Conservation (phyloP, 2,797 vertebrate genomes). For the Poecile montanus region DNA sequence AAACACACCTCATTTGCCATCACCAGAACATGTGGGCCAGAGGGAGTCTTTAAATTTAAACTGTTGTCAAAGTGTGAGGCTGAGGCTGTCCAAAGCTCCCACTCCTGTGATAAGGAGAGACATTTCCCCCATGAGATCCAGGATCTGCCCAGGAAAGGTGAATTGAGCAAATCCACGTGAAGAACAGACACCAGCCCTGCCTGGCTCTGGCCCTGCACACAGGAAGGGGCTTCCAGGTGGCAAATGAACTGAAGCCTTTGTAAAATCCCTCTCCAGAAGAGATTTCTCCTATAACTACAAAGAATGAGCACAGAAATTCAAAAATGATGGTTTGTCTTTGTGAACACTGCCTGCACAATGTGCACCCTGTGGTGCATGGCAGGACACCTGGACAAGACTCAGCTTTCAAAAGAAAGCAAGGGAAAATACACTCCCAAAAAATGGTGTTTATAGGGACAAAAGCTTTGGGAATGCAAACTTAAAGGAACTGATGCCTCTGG, state of each 20-base stretch:
- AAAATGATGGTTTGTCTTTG: background rate
- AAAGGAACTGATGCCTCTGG: background rate
- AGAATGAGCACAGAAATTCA: background rate
- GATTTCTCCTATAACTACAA: background rate
- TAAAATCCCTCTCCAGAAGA: background rate
- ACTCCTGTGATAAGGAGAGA: background rate
- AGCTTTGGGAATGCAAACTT: background rate
- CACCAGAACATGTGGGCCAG: too few relatives aligned
- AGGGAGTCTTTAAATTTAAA: background rate
- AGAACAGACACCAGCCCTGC: background rate
- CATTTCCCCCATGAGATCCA: accelerated
- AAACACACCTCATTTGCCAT: background rate
- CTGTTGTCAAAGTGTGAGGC: background rate
- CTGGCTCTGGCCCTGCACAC: background rate
- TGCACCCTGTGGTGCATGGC: background rate
- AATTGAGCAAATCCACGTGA: background rate
- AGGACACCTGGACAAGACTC: background rate
- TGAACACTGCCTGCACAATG: background rate
- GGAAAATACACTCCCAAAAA: background rate
- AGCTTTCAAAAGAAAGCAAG: background rate
- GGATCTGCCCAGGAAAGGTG: background rate
- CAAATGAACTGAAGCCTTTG: background rate
- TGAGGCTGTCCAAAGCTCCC: background rate
- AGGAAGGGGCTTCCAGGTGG: background rate
- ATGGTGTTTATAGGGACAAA: background rate